phyloP scores from a whole-genome alignment of 2,113 vertebrate genomes.

The Saguinus midas region DNA sequence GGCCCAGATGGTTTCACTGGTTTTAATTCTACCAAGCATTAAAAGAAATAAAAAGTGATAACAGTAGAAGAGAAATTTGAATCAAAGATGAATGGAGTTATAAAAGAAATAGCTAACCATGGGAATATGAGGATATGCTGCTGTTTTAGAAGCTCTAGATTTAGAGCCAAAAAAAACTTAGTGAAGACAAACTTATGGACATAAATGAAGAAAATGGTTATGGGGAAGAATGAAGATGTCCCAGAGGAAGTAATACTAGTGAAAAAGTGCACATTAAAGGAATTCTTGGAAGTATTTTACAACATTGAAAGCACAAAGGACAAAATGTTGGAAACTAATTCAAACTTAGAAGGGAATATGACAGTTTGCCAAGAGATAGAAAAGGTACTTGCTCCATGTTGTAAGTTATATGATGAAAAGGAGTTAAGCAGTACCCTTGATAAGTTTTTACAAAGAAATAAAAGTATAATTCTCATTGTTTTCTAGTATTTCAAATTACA shows the following conservation, averaged over 20 bases:
- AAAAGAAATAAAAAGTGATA: conserved; percentile 1
- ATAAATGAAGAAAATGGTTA: background rate
- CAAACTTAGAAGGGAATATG: background rate
- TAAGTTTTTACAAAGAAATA: conserved; percentile 23
- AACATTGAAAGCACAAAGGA: background rate
- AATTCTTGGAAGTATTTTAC: background rate
- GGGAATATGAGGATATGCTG: background rate
- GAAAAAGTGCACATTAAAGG: background rate
- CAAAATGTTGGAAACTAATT: background rate
- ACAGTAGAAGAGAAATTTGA: background rate
- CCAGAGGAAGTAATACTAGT: background rate
- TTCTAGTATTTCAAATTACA: background rate
- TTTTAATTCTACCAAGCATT: background rate
- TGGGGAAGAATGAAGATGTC: conserved; percentile 1
- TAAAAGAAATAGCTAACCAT: background rate
- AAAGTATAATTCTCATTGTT: background rate
- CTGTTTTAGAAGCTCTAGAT: background rate
- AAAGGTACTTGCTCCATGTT: background rate
- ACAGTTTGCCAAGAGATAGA: background rate
- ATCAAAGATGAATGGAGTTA: conserved; percentile 14
- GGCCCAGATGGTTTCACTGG: background rate
- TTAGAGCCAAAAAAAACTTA: background rate
- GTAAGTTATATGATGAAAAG: background rate
- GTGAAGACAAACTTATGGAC: background rate
- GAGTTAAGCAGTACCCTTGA: background rate